Percentiles rank a stretch among this genome's conserved stretches.
These are phyloP conservation scores for Acrobasis consociella DNA, from an alignment of 2,888 invertebrate species.

Conservation along the genomic window DNA sequence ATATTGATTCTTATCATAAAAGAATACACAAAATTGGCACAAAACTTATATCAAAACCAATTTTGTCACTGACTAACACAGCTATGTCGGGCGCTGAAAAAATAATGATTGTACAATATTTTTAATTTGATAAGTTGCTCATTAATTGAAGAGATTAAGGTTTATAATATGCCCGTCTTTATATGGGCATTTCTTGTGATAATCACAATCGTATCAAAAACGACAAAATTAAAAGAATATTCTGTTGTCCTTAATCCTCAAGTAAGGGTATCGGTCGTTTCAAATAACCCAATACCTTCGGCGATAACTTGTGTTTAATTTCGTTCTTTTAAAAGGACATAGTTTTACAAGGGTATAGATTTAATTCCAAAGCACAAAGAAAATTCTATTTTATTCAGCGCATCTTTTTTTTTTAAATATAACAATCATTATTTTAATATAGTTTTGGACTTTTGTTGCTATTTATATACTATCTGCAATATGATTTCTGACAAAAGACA, in stretches of 20 bases:
- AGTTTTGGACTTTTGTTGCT: not conserved
- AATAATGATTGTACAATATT: not conserved
- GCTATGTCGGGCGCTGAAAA: not conserved
- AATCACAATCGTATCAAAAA: not conserved
- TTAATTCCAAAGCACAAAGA: conserved; percentile 1
- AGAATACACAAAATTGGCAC: conserved; percentile 6
- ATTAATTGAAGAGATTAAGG: not conserved
- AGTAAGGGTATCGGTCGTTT: not conserved
- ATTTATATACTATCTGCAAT: not conserved
- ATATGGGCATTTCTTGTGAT: not conserved
- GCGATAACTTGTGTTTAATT: not conserved
- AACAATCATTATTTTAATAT: not conserved
- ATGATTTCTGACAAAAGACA: not conserved
- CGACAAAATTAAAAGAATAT: not conserved
- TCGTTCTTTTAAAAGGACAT: not conserved
- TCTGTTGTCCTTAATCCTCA: not conserved
- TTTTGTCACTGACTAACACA: not conserved
- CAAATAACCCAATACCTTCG: not conserved
- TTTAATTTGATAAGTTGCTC: not conserved
- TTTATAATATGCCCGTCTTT: not conserved
- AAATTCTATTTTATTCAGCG: conserved; percentile 3
- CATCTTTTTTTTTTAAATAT: conserved; percentile 4
- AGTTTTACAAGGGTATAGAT: not conserved
- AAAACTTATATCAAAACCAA: conserved; percentile 6
- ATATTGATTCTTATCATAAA: conserved; percentile 1